phyloP scores from a whole-genome alignment of 2,113 vertebrate species.

The Nanorana parkeri region DNA sequence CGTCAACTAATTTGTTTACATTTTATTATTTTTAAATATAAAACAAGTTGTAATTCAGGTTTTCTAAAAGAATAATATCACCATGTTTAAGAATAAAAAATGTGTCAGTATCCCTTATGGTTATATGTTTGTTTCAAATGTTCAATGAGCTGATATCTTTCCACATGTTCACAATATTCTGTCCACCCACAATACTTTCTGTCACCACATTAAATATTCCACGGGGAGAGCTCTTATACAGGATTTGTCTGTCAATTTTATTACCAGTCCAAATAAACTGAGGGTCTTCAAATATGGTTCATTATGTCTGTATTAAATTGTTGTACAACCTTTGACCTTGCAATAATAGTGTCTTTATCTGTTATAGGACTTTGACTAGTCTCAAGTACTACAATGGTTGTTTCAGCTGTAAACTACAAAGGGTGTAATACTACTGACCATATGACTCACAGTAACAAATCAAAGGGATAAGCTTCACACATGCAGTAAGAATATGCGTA shows the following conservation, averaged over 20 bases:
- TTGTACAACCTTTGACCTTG: slow-evolving; percentile 23
- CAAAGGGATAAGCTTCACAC: background rate
- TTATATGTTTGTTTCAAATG: background rate
- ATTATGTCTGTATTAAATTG: slow-evolving; percentile 7
- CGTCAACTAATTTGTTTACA: no score
- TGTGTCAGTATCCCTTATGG: background rate
- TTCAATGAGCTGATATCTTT: background rate
- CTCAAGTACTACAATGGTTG: no score
- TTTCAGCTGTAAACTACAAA: background rate
- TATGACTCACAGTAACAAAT: background rate
- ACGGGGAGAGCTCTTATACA: background rate
- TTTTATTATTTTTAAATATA: no score
- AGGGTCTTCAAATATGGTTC: background rate
- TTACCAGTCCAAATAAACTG: slow-evolving; percentile 11
- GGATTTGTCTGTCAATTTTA: slow-evolving; percentile 29
- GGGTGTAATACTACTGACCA: background rate
- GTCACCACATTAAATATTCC: slow-evolving; percentile 27
- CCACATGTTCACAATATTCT: background rate
- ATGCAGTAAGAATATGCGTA: background rate
- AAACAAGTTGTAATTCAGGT: no score
- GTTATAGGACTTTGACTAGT: slow-evolving; percentile 3
- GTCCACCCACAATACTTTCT: background rate
- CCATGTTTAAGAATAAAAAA: background rate
- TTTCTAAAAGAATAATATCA: no score
- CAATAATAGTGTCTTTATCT: slow-evolving; percentile 36